phyloP scores from a whole-genome alignment of 2,113 vertebrate species.

The Notarius lentiginosus region DNA sequence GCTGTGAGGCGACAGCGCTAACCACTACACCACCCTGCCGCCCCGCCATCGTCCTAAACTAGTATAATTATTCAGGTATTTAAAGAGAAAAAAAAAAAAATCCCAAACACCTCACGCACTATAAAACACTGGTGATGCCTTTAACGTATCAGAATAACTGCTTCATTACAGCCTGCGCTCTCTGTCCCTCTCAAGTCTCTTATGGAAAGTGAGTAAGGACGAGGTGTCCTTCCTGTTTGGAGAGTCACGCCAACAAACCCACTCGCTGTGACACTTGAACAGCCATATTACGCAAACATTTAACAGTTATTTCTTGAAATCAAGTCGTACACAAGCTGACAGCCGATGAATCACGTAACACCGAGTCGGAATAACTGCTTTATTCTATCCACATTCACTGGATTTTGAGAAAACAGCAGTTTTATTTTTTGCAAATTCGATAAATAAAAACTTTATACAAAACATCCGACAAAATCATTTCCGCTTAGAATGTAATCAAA shows the following conservation, averaged over 20 bases:
- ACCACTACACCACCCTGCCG: too few species aligned
- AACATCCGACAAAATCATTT: too few species aligned
- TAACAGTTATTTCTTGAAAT: too few species aligned
- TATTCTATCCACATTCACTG: too few species aligned
- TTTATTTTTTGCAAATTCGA: too few species aligned
- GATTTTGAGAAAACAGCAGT: too few species aligned
- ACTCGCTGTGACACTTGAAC: constrained; percentile 10
- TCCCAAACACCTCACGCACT: too few species aligned
- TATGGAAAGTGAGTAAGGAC: not conserved
- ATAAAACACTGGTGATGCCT: not conserved
- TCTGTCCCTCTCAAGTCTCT: not conserved
- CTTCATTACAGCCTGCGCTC: not conserved
- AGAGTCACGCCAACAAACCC: not conserved
- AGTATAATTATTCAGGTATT: not conserved
- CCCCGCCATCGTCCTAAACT: not conserved
- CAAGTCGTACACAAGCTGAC: too few species aligned
- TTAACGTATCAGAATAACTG: not conserved
- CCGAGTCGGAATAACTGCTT: too few species aligned
- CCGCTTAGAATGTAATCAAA: not conserved
- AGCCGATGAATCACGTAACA: too few species aligned
- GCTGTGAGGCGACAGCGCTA: too few species aligned
- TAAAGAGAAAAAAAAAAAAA: not conserved
- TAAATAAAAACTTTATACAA: too few species aligned
- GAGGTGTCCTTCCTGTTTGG: not conserved
- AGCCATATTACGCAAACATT: constrained; percentile 13